Evolutionary conservation across 1,140 invertebrate genomes (phyloP), one percentile per base, ranked within the genome.

Genomic region (Asbolus verrucosus): DNA sequence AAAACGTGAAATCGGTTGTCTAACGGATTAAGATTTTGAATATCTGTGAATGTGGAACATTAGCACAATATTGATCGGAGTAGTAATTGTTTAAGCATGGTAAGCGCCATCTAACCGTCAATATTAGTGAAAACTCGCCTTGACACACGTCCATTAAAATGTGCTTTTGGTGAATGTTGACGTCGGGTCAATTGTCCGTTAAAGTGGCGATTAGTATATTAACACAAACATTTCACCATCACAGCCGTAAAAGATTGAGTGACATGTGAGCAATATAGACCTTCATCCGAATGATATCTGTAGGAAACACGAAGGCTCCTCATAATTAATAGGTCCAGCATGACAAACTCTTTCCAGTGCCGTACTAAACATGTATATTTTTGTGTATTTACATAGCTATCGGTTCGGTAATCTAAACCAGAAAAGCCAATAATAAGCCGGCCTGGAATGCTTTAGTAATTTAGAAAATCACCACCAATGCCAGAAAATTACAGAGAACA

Each of bases 401-500:
- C 46, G 18, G 19, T n/a, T 3, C 19, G 19, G 46, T 54, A 54
- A 54, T 54, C 46, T 54, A 54, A 54, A 54, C 46, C 61, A 63
- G 36, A 63, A 63, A 63, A 63, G 61, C 39, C 36, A 41, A 63
- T 41, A 27, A 38, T 27, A 43, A 63, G 19, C 19, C 61, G 16
- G 19, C 36, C 4, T 6, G 39, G 61, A 63, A 63, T 43, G 61
- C 39, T 63, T 63, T 43, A 24, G 39, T 63, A 63, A 63, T 63
- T 63, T 63, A 63, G 31, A 38, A 63, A 63, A 63, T 63, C 36
- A 63, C 61, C 19, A 63, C 61, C 61, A 38, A 63, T 63, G 61
- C 33, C 18, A 39, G 61, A 38, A 63, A 63, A 63, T 63, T 63
- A 63, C 39, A 63, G 61, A 63, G 61, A 63, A 63, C 61, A 63